These are phyloP conservation scores for Dreissena polymorpha DNA, from an alignment of 1,140 invertebrate species.

Conservation along the genomic window DNA sequence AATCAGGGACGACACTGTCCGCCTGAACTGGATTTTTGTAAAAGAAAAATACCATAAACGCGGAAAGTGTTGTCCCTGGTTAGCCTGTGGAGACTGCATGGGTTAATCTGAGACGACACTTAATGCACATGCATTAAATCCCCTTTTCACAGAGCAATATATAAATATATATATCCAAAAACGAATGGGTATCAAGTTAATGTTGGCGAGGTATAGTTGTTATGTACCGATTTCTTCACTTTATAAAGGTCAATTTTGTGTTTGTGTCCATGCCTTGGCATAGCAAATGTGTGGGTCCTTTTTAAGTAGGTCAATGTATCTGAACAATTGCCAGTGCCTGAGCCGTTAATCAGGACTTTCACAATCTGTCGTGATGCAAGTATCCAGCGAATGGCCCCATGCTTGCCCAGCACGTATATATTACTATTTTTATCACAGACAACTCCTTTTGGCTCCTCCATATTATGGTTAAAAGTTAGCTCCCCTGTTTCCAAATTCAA, in stretches of 20 bases:
- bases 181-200: no score
- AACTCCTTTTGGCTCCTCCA: constrained; percentile 49
- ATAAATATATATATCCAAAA: no score
- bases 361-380: constrained; percentile 35
- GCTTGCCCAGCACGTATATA: constrained; percentile 45
- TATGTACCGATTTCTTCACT: constrained; percentile 47
- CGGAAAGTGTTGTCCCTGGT: no score
- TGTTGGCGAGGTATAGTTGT: background rate
- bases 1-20: no score
- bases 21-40: no score
- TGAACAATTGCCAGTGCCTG: constrained; percentile 33
- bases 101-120: no score
- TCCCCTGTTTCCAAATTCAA: constrained; percentile 40
- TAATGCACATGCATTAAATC: no score
- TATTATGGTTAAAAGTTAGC: constrained; percentile 49
- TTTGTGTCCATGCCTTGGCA: constrained; percentile 33
- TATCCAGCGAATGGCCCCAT: constrained; percentile 47
- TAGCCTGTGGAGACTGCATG: no score
- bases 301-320: constrained; percentile 39
- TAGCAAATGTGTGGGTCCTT: constrained; percentile 30
- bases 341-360: constrained; percentile 43
- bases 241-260: constrained; percentile 50
- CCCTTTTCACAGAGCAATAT: no score
- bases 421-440: constrained; percentile 50
- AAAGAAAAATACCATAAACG: no score